Evolutionary conservation across 2,888 invertebrate species (phyloP), one percentile per base, ranked within the genome.

Genomic region (Meliscaeva auricollis): DNA sequence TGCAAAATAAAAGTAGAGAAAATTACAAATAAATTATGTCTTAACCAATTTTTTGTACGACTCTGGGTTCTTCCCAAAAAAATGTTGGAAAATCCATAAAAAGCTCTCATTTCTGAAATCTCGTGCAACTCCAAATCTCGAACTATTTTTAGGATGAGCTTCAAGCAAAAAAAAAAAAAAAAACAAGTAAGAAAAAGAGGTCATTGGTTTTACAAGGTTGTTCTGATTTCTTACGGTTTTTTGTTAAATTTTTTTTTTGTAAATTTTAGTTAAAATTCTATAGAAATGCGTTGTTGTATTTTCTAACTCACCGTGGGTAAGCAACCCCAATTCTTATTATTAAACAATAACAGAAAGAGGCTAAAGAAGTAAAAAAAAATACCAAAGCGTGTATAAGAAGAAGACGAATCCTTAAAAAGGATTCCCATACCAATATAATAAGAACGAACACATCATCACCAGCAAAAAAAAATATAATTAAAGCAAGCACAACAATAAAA

Each of bases 121-220:
- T n/a, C n/a, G n/a, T n/a, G 35, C 35, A 35, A 56, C 56, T 11
- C 1, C 17, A 17, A 1, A 1, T 56, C 17, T 11, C 17, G 1
- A 11, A 35, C 56, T 56, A 56, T 56, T 15, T 5, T 30, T 11
- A 62, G 26, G 41, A 38, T 4, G 17, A 72, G 77, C 70, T 70
- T 62, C 46, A 41, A 46, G 4, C n/a, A 46, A 48, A 35, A 15
- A 32, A 8, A 54, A 30, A 11, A 32, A 6, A 35, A 46, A 17
- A n/a, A n/a, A n/a, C n/a, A n/a, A n/a, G n/a, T n/a, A n/a, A 22
- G 22, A 76, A 60, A 74, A 76, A 76, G 66, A 72, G 82, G 82
- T 82, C 82, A 77, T 82, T 82, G 82, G 77, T 82, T 77, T 77
- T 72, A 72, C 77, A 77, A 82, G 77, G 77, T 68, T 82, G 60